Conservation (phyloP, 1,140 invertebrate species). For the Pentalonia nigronervosa region DNA sequence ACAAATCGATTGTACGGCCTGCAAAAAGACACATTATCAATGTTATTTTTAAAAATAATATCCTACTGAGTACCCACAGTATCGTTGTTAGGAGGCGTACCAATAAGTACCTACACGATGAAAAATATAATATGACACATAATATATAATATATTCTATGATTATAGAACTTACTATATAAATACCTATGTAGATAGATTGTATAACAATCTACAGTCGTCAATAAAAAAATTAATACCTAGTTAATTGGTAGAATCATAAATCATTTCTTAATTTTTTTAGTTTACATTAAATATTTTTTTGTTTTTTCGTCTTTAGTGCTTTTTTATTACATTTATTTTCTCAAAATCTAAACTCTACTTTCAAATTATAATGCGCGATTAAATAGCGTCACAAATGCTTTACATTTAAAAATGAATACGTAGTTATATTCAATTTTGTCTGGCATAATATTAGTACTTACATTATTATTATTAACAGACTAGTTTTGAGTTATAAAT, state of each 20-base stretch:
- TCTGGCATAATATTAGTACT: background rate
- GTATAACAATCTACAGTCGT: background rate
- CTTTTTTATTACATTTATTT: background rate
- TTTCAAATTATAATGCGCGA: background rate
- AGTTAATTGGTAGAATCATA: background rate
- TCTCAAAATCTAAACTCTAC: background rate
- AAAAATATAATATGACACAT: too few species aligned
- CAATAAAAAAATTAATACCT: background rate
- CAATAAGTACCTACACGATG: background rate
- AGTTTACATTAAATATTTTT: background rate
- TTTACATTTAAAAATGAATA: background rate
- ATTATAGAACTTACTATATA: background rate
- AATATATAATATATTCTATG: too few species aligned
- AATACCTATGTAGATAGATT: background rate
- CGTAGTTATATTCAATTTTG: background rate
- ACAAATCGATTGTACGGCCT: background rate
- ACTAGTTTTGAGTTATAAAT: background rate
- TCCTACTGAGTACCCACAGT: background rate
- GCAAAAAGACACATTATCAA: fast-evolving
- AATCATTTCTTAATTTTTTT: background rate
- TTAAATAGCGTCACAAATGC: background rate
- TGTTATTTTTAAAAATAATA: background rate
- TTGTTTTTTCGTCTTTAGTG: background rate
- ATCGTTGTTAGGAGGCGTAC: background rate
- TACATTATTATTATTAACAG: background rate